These are phyloP conservation scores for Acanthochromis polyacanthus DNA, from an alignment of 2,113 vertebrate genomes.

Conservation along the genomic window DNA sequence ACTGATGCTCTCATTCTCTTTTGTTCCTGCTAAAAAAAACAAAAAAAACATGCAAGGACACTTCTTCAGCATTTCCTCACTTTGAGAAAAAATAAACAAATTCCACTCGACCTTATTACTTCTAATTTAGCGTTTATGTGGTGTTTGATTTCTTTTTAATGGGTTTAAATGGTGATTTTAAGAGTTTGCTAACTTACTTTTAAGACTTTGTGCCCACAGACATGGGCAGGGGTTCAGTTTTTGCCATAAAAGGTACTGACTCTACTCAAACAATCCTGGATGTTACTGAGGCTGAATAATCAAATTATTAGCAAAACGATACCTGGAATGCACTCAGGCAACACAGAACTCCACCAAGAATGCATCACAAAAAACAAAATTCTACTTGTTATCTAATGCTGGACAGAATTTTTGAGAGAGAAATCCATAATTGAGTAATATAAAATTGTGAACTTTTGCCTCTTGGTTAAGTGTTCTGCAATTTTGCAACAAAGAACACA, in stretches of 20 bases:
- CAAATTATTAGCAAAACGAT: constrained; percentile 30
- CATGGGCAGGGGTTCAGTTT: constrained; percentile 1
- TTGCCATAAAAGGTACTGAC: constrained; percentile 30
- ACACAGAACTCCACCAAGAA: neutral
- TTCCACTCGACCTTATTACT: constrained; percentile 26
- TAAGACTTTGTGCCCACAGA: constrained; percentile 23
- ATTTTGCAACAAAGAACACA: too few species aligned
- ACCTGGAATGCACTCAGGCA: neutral
- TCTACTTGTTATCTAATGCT: too few species aligned
- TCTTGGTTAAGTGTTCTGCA: too few species aligned
- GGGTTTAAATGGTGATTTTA: constrained; percentile 36
- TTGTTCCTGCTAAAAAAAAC: constrained; percentile 22
- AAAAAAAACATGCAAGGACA: constrained; percentile 2
- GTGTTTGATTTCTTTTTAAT: constrained; percentile 51
- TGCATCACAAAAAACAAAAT: neutral
- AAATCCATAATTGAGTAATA: too few species aligned
- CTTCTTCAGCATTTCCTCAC: constrained; percentile 21
- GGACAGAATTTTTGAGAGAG: neutral
- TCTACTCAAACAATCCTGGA: constrained; percentile 26
- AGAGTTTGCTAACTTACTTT: constrained; percentile 31
- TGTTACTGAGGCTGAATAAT: constrained; percentile 27
- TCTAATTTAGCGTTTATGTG: constrained; percentile 52
- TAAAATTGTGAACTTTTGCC: too few species aligned
- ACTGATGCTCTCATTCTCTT: neutral
- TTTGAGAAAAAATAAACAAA: constrained; percentile 47